phyloP scores from a whole-genome alignment of 2,113 vertebrate species.

The Ceyx margarethae region DNA sequence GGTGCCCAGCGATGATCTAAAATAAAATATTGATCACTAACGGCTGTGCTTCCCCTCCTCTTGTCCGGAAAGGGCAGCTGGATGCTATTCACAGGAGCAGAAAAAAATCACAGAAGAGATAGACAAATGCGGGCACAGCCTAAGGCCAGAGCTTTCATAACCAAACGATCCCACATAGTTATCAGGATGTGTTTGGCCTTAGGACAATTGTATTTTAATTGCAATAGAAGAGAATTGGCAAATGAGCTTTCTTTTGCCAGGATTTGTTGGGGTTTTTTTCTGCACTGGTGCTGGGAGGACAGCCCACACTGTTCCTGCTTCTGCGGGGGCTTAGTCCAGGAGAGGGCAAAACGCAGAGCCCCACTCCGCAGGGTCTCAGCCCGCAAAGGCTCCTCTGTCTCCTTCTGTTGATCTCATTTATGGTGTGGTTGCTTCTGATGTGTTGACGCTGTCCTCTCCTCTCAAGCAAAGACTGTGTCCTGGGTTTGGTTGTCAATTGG shows the following conservation, averaged over 20 bases:
- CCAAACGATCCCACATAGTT: background rate
- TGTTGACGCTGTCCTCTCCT: background rate
- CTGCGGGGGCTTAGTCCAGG: background rate
- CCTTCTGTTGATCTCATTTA: background rate
- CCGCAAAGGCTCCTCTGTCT: accelerated
- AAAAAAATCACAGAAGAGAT: background rate
- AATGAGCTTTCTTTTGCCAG: background rate
- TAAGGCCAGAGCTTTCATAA: background rate
- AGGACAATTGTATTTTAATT: background rate
- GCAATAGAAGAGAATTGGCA: background rate
- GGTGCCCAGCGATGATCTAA: background rate
- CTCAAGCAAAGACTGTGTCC: background rate
- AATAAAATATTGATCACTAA: slow-evolving; percentile 54
- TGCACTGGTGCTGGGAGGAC: background rate
- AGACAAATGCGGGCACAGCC: background rate
- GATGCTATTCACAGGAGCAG: background rate
- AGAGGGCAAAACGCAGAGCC: background rate
- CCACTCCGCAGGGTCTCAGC: background rate
- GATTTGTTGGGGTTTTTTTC: background rate
- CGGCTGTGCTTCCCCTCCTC: background rate
- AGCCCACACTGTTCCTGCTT: background rate
- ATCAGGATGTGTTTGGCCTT: background rate
- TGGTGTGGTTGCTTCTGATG: background rate
- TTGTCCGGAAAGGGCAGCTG: background rate
- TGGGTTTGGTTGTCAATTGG: background rate